Evolutionary conservation across 2,797 vertebrate species (phyloP).

Genomic region (Otus scops): DNA sequence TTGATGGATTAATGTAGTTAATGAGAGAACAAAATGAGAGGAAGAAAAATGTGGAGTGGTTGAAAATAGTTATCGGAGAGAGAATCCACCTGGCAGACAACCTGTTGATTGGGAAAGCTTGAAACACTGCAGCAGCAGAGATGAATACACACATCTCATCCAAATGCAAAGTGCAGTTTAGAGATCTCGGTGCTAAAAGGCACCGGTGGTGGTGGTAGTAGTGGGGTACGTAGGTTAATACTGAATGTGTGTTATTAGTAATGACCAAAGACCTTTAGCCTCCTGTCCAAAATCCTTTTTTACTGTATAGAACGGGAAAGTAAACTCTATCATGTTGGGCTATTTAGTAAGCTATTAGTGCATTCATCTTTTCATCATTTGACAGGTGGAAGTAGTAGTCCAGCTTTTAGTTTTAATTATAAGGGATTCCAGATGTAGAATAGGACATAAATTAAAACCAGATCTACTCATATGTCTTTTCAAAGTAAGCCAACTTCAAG

Average conservation of each 20-base stretch:
- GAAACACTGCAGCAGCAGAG: background rate
- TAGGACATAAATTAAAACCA: conserved; percentile 97
- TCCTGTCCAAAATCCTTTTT: conserved; percentile 75
- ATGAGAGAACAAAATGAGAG: background rate
- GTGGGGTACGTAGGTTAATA: conserved; percentile 71
- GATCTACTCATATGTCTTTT: conserved; percentile 95
- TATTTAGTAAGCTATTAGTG: conserved; percentile 95
- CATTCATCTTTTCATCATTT: conserved; percentile 98
- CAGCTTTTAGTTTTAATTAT: conserved; percentile 99
- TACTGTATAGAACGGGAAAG: conserved; percentile 73
- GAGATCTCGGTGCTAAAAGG: conserved; percentile 19
- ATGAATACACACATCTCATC: background rate
- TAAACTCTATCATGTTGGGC: conserved; percentile 78
- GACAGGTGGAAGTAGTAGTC: conserved; percentile 99
- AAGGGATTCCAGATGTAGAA: conserved; percentile 99
- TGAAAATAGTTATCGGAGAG: background rate
- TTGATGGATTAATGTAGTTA: background rate
- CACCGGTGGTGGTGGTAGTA: background rate
- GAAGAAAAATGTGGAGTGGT: background rate
- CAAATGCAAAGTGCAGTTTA: background rate
- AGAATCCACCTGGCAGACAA: background rate
- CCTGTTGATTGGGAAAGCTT: background rate
- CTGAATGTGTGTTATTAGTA: conserved; percentile 76
- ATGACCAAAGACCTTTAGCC: conserved; percentile 78
- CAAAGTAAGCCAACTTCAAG: conserved; percentile 92